These are phyloP conservation scores for Lepidochrysops patricia DNA, from an alignment of 2,888 invertebrate genomes.

Conservation along the genomic window DNA sequence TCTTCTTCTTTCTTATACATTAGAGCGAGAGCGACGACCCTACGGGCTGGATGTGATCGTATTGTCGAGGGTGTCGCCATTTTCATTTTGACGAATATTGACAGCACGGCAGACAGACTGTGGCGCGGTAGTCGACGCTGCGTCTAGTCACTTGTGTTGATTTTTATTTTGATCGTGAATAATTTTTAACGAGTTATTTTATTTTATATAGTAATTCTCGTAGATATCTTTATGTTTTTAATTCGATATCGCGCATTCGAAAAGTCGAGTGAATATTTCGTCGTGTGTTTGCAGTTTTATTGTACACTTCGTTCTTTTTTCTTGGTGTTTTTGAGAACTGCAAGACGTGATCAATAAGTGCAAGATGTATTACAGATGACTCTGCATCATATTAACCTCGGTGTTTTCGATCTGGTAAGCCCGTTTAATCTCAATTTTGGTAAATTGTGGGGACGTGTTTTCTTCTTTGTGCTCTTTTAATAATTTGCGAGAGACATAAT, in stretches of 20 bases:
- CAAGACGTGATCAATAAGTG: constrained; percentile 73
- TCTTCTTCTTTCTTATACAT: constrained; percentile 38
- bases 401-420: constrained; percentile 63
- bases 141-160: constrained; percentile 54
- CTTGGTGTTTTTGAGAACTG: constrained; percentile 68
- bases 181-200: constrained; percentile 51
- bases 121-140: constrained; percentile 68
- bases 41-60: constrained; percentile 65
- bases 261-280: constrained; percentile 46
- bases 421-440: constrained; percentile 9
- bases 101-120: constrained; percentile 76
- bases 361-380: constrained; percentile 72
- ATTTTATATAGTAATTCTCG: constrained; percentile 32
- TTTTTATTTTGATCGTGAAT: constrained; percentile 73
- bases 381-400: constrained; percentile 47
- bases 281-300: constrained; percentile 47
- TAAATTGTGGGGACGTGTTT: constrained; percentile 4
- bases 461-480: constrained; percentile 15
- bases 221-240: constrained; percentile 38
- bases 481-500: constrained; percentile 15
- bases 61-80: constrained; percentile 80
- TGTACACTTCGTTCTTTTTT: constrained; percentile 69
- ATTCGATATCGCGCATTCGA: constrained; percentile 39
- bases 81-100: constrained; percentile 84
- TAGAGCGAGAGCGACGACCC: constrained; percentile 38